Percentiles rank a stretch among this genome's conserved stretches.
Conservation (phyloP, 2,888 invertebrate genomes). For the Cheilosia vernalis region DNA sequence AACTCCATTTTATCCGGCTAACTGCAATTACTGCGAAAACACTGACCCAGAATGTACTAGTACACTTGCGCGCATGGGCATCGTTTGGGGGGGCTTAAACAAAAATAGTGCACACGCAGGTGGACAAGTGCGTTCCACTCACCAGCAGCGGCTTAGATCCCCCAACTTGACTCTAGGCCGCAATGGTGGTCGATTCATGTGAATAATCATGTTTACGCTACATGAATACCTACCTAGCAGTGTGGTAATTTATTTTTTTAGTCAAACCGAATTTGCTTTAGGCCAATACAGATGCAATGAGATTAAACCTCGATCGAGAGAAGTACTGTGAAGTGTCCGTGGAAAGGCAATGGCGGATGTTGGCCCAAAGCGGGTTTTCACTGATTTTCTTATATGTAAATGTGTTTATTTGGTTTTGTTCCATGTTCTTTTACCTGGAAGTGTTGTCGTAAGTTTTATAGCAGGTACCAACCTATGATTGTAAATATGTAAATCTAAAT, state of each 20-base stretch:
- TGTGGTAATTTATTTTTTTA: constrained; percentile 14
- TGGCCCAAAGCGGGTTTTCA: constrained; percentile 45
- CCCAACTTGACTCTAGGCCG: constrained; percentile 28
- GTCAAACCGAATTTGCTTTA: constrained; percentile 1
- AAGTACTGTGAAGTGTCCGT: not conserved
- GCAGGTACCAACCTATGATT: constrained; percentile 24
- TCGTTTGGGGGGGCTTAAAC: not conserved
- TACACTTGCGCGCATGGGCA: not conserved
- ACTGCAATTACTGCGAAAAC: constrained; percentile 61
- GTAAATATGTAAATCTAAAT: constrained; percentile 34
- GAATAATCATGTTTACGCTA: constrained; percentile 42
- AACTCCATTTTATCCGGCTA: constrained; percentile 66
- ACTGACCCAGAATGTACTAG: constrained; percentile 68
- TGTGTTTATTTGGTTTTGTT: not conserved
- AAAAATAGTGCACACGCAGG: constrained; percentile 41
- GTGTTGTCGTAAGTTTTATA: constrained; percentile 14
- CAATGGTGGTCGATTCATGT: constrained; percentile 48
- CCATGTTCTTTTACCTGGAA: not conserved
- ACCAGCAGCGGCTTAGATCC: constrained; percentile 17
- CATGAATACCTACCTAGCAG: not conserved
- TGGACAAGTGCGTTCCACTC: constrained; percentile 59
- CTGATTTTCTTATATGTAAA: not conserved
- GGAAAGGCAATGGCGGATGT: constrained; percentile 53
- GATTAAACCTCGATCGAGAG: constrained; percentile 14
- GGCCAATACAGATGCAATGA: constrained; percentile 28